These are phyloP conservation scores for Holothuria glaberrima DNA, from an alignment of 35 echinoderm and acorn worm genomes.

Conservation along the genomic window DNA sequence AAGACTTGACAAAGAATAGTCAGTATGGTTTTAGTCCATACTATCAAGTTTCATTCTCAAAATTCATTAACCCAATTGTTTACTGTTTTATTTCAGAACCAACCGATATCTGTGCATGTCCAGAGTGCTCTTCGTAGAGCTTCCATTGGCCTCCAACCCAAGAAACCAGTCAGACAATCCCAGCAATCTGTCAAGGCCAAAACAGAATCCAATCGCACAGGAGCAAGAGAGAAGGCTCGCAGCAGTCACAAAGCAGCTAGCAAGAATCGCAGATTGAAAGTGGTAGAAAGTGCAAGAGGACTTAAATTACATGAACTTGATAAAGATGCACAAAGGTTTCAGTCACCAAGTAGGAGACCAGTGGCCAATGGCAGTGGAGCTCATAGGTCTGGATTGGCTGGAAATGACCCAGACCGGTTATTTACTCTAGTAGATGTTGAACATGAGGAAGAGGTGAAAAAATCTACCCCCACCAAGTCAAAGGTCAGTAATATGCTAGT, in stretches of 20 bases:
- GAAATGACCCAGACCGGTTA: constrained; percentile 11
- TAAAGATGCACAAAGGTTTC: constrained; percentile 18
- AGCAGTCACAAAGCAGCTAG: constrained; percentile 17
- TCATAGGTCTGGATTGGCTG: neutral
- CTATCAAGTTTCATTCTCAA: no score
- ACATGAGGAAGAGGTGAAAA: constrained; percentile 3
- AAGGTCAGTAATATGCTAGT: neutral
- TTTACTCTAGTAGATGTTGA: constrained; percentile 24
- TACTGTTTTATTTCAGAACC: constrained; percentile 38
- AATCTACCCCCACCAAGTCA: constrained; percentile 28
- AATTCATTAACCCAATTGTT: no score
- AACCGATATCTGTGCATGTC: constrained; percentile 52
- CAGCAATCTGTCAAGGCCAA: constrained; percentile 29
- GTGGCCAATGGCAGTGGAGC: constrained; percentile 17
- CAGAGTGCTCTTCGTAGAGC: constrained; percentile 53
- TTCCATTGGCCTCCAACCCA: constrained; percentile 26
- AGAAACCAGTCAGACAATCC: constrained; percentile 40
- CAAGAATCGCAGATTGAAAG: constrained; percentile 52
- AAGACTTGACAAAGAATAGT: no score
- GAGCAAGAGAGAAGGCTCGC: constrained; percentile 45
- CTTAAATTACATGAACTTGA: constrained; percentile 52
- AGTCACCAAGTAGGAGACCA: neutral
- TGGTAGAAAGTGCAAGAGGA: constrained; percentile 25
- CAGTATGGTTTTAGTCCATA: no score
- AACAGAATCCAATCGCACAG: constrained; percentile 46